These are phyloP conservation scores for Phymorhynchus buccinoides DNA, from an alignment of 1,140 invertebrate species.

Conservation along the genomic window DNA sequence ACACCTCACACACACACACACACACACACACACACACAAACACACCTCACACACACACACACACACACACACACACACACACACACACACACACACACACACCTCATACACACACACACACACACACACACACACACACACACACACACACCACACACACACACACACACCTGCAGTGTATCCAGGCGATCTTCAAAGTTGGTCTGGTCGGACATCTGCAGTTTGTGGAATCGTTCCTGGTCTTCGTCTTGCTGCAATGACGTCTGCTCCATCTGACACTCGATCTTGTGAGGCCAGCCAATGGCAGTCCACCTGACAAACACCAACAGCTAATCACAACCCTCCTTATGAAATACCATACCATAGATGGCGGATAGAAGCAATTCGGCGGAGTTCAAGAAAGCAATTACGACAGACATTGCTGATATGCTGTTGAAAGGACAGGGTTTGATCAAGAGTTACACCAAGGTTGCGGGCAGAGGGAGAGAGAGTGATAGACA, in stretches of 20 bases:
- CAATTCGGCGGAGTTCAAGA: too few relatives aligned
- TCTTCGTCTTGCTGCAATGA: constrained; percentile 77
- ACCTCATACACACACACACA: background rate
- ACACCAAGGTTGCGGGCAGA: too few relatives aligned
- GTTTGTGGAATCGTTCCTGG: constrained; percentile 82
- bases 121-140: background rate
- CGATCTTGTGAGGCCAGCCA: constrained; percentile 74
- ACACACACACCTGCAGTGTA: constrained; percentile 65
- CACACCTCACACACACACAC: background rate
- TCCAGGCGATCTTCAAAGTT: constrained; percentile 80
- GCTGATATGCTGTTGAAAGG: too few relatives aligned
- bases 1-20: background rate
- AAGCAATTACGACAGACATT: too few relatives aligned
- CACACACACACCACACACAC: constrained; percentile 50
- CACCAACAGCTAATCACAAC: too few relatives aligned
- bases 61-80: background rate
- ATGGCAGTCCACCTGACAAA: constrained; percentile 74
- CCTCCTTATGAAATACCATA: too few relatives aligned
- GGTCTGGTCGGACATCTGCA: constrained; percentile 81
- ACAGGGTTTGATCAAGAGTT: too few relatives aligned
- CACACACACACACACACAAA: background rate
- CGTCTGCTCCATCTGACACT: constrained; percentile 71
- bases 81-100: background rate
- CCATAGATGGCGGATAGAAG: too few relatives aligned
- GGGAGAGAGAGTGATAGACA: too few relatives aligned